Conservation (phyloP, 2,888 invertebrate species). For the Ennomos fuscantarius region DNA sequence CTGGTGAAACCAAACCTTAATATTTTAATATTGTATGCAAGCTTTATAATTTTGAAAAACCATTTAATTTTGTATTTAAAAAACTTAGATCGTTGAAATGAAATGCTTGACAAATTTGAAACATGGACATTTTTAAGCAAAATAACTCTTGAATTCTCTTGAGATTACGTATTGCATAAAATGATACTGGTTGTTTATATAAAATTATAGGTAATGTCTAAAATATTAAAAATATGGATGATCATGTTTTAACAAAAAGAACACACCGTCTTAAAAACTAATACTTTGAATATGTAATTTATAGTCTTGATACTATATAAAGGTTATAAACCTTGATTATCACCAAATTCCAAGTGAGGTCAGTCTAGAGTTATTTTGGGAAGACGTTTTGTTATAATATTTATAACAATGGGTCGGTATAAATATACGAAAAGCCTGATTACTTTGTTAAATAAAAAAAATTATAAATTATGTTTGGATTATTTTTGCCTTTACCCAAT, state of each 20-base stretch:
- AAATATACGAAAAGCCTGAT: conserved; percentile 22
- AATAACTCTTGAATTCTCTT: too few relatives aligned
- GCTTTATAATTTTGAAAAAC: conserved; percentile 8
- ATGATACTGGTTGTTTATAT: conserved; percentile 4
- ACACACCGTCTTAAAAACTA: too few relatives aligned
- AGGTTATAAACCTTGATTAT: not conserved
- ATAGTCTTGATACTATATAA: not conserved
- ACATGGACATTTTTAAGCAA: conserved; percentile 5
- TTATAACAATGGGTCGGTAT: conserved; percentile 62
- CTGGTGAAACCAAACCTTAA: not conserved
- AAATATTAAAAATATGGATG: too few relatives aligned
- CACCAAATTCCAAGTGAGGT: conserved; percentile 1
- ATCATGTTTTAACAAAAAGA: too few relatives aligned
- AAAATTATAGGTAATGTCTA: not conserved
- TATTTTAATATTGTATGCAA: conserved; percentile 2
- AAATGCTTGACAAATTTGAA: conserved; percentile 15
- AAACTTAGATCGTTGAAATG: not conserved
- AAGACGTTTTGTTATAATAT: conserved; percentile 73
- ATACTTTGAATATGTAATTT: conserved; percentile 1
- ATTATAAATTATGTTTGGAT: conserved; percentile 1
- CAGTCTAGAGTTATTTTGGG: conserved; percentile 4
- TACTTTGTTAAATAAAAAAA: conserved; percentile 30
- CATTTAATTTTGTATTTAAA: not conserved
- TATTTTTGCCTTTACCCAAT: not conserved
- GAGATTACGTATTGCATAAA: not conserved